Conservation (phyloP, 1,140 invertebrate genomes). For the Gryon sp. region DNA sequence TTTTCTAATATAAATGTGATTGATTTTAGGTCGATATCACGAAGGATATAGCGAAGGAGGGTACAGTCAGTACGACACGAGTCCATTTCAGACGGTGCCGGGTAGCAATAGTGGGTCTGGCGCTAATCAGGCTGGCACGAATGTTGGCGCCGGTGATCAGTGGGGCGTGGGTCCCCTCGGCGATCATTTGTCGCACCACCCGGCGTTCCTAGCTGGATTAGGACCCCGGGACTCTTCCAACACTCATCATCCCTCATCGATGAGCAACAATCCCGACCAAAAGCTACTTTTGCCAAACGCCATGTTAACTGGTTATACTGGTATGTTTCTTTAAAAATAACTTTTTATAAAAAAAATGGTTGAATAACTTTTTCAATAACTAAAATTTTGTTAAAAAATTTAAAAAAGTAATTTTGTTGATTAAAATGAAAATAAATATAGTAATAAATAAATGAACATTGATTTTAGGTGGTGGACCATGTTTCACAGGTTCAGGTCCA, state of each 20-base stretch:
- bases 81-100: conserved; percentile 90
- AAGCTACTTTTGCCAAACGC: conserved; percentile 87
- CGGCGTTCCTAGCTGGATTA: conserved; percentile 81
- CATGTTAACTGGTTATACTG: conserved; percentile 86
- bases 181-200: conserved; percentile 82
- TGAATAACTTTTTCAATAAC: too few species aligned
- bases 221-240: conserved; percentile 78
- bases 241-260: conserved; percentile 77
- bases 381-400: too few species aligned
- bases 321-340: conserved; percentile 70
- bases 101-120: conserved; percentile 81
- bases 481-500: conserved; percentile 93
- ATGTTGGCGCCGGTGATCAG: conserved; percentile 75
- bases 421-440: too few species aligned
- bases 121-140: conserved; percentile 79
- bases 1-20: background rate
- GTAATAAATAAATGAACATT: too few species aligned
- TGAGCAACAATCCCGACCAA: conserved; percentile 81
- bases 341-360: too few species aligned
- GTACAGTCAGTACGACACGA: conserved; percentile 85
- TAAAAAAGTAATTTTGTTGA: too few species aligned
- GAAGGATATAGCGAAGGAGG: conserved; percentile 83
- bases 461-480: conserved; percentile 84
- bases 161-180: conserved; percentile 75
- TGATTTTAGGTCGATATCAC: conserved; percentile 82